phyloP scores from a whole-genome alignment of 1,140 invertebrate genomes.

The Drosophila baimaii region DNA sequence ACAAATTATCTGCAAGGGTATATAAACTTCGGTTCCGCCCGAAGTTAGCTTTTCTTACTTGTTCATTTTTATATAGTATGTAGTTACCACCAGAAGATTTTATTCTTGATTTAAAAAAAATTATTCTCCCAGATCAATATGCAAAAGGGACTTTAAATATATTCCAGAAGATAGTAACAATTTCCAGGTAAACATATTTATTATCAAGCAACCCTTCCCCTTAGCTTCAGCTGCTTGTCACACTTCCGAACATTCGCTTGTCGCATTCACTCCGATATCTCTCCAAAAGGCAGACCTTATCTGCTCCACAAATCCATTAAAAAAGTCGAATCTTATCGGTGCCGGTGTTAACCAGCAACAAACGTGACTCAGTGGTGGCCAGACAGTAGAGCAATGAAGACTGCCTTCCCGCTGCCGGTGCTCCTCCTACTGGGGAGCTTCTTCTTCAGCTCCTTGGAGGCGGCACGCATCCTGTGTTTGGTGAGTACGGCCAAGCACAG shows the following conservation, averaged over 20 bases:
- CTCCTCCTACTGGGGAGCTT: conserved; percentile 13
- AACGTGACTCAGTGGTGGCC: conserved; percentile 37
- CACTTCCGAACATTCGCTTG: no score
- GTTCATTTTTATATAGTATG: no score
- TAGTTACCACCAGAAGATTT: no score
- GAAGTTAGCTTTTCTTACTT: no score
- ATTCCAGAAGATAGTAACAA: background rate
- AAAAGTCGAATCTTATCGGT: conserved; percentile 44
- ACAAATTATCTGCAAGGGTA: no score
- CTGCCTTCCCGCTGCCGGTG: conserved; percentile 11
- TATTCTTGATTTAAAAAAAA: no score
- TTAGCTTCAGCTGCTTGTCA: conserved; percentile 2
- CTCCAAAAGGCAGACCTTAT: conserved; percentile 7
- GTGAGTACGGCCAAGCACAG: conserved; percentile 48
- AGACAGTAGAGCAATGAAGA: conserved; percentile 43
- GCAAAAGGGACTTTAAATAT: background rate
- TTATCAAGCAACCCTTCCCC: background rate
- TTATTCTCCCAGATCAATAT: background rate
- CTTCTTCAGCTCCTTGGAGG: conserved; percentile 11
- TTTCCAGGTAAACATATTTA: background rate
- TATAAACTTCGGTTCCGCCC: no score
- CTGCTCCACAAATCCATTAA: conserved; percentile 20
- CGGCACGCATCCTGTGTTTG: conserved; percentile 52
- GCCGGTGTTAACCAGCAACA: conserved; percentile 12
- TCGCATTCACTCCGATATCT: background rate